A percentile compares a stretch with the other conserved stretches of the same genome.
Evolutionary conservation across 2,797 vertebrate species (phyloP).

Genomic region (Arremon brunneinucha): DNA sequence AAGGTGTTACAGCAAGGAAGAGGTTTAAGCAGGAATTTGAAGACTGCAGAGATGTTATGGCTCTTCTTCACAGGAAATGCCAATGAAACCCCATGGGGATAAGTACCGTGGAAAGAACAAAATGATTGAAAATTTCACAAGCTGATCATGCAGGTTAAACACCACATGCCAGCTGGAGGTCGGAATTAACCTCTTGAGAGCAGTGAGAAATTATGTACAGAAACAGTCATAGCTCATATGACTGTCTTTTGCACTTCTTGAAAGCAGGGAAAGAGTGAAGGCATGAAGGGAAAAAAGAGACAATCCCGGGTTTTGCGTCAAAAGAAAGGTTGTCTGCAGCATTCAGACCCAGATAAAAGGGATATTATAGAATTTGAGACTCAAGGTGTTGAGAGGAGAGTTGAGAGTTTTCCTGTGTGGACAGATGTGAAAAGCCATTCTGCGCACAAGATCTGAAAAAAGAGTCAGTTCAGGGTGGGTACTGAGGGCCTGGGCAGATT

Average conservation of each 20-base stretch:
- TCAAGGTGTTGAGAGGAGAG: not conserved
- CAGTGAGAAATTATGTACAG: not conserved
- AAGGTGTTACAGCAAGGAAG: not conserved
- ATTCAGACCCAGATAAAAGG: not conserved
- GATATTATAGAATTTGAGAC: not conserved
- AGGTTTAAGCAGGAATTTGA: not conserved
- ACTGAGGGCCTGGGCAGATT: not conserved
- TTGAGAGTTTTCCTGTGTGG: not conserved
- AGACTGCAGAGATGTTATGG: not conserved
- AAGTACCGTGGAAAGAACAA: not conserved
- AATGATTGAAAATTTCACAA: not conserved
- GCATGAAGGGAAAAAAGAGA: not conserved
- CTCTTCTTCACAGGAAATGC: not conserved
- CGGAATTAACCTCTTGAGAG: not conserved
- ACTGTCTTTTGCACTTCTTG: not conserved
- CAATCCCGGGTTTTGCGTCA: accelerated
- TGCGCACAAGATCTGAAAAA: not conserved
- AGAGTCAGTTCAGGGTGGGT: not conserved
- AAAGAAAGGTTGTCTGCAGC: not conserved
- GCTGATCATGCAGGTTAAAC: not conserved
- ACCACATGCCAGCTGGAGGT: not conserved
- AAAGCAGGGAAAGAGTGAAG: not conserved
- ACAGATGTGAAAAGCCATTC: not conserved
- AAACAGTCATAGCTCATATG: too few relatives aligned
- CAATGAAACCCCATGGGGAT: not conserved